A percentile compares a stretch with the other conserved stretches of the same genome.
Conservation (phyloP, 2,888 invertebrate species). For the Hartigia nigra region DNA sequence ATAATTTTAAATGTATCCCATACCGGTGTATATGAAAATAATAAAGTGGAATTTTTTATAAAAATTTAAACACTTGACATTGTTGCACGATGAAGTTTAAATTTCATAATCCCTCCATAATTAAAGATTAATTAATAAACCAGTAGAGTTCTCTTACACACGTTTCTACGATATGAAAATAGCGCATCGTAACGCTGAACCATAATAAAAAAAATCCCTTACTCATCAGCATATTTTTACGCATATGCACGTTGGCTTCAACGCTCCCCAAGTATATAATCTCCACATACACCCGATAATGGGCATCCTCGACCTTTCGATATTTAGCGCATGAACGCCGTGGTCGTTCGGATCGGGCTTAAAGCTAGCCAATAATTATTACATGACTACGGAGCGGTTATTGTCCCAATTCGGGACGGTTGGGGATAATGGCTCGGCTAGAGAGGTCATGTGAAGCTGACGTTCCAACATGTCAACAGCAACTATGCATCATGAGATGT, state of each 20-base stretch:
- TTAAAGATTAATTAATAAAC: neutral
- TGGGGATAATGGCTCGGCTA: conserved; percentile 57
- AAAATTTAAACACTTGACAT: neutral
- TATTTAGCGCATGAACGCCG: conserved; percentile 9
- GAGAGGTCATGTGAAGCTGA: conserved; percentile 63
- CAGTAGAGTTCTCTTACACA: no score
- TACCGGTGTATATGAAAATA: neutral
- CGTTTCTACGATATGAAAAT: no score
- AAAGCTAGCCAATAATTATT: conserved; percentile 54
- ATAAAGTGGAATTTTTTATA: neutral
- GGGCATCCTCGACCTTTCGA: neutral
- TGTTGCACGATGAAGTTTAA: neutral
- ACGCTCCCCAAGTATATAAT: neutral
- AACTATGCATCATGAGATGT: conserved; percentile 65
- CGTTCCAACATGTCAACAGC: conserved; percentile 64
- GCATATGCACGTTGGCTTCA: neutral
- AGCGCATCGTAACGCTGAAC: neutral
- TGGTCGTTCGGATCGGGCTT: conserved; percentile 15
- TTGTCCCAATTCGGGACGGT: conserved; percentile 54
- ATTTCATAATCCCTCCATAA: neutral
- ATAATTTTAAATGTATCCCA: neutral
- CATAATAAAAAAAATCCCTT: neutral
- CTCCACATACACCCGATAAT: neutral
- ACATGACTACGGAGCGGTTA: conserved; percentile 52
- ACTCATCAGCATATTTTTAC: no score